Percentiles rank a stretch among this genome's conserved stretches.
phyloP scores from a whole-genome alignment of 2,113 vertebrate species.

The Egretta garzetta region DNA sequence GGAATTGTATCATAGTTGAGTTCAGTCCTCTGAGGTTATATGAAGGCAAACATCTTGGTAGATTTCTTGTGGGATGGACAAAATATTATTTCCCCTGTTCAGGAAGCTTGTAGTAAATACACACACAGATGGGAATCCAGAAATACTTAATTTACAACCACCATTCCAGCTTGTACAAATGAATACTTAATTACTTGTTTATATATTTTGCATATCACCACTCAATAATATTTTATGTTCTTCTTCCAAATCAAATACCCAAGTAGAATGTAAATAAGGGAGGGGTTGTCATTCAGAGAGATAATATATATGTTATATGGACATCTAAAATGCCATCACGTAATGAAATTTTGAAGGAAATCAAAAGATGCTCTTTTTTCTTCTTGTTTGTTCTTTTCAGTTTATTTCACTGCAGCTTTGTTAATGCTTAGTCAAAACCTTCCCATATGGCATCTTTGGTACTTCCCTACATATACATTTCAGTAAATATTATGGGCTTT shows the following conservation, averaged over 20 bases:
- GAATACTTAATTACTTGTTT: slow-evolving; percentile 19
- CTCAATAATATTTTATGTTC: background rate
- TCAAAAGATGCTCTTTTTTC: background rate
- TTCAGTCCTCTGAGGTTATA: background rate
- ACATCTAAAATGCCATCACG: background rate
- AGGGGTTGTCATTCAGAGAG: background rate
- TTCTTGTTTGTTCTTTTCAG: background rate
- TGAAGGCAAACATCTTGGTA: background rate
- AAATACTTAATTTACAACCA: slow-evolving; percentile 14
- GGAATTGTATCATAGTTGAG: background rate
- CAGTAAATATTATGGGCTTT: background rate
- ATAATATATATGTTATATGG: background rate
- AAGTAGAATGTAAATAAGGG: background rate
- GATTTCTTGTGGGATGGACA: background rate
- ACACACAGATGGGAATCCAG: background rate
- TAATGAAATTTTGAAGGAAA: background rate
- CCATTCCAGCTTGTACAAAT: background rate
- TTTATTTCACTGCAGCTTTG: background rate
- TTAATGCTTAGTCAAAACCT: background rate
- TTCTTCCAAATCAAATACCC: slow-evolving; percentile 8
- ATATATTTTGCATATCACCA: background rate
- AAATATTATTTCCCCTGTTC: background rate
- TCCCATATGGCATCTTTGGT: background rate
- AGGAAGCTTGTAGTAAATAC: background rate
- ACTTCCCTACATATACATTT: background rate